Evolutionary conservation across 2,888 invertebrate species (phyloP).

Genomic region (Drosophila mimica): DNA sequence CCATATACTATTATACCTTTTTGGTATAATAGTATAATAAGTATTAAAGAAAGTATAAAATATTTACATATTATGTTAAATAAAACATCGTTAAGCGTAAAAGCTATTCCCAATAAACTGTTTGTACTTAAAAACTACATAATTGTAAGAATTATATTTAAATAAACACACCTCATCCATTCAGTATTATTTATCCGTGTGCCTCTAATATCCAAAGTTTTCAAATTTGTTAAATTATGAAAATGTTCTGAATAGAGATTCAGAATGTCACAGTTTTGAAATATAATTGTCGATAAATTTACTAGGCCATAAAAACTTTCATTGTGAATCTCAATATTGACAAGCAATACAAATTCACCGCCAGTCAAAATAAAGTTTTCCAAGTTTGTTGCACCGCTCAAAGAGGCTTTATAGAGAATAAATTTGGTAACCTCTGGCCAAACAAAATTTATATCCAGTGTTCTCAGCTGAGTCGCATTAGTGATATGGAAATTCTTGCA

Average conservation of each 20-base stretch:
- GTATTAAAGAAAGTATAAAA: no score
- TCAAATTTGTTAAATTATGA: background rate
- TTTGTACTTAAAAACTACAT: no score
- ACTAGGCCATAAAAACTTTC: background rate
- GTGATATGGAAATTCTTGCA: background rate
- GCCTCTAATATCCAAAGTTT: fast-evolving
- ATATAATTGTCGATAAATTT: background rate
- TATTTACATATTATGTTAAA: no score
- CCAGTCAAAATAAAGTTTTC: background rate
- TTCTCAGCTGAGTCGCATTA: background rate
- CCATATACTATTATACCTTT: no score
- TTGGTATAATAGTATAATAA: no score
- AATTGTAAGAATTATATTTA: no score
- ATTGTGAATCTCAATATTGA: background rate
- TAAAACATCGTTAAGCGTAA: no score
- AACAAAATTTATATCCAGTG: background rate
- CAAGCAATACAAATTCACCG: fast-evolving
- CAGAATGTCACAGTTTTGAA: background rate
- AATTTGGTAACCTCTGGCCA: background rate
- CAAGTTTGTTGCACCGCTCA: background rate
- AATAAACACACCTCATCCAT: background rate
- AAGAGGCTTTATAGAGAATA: background rate
- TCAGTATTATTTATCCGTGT: no score
- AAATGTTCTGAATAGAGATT: background rate
- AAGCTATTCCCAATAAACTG: no score